phyloP scores from a whole-genome alignment of 1,140 invertebrate species.

The Stenopsyche tienmushanensis region DNA sequence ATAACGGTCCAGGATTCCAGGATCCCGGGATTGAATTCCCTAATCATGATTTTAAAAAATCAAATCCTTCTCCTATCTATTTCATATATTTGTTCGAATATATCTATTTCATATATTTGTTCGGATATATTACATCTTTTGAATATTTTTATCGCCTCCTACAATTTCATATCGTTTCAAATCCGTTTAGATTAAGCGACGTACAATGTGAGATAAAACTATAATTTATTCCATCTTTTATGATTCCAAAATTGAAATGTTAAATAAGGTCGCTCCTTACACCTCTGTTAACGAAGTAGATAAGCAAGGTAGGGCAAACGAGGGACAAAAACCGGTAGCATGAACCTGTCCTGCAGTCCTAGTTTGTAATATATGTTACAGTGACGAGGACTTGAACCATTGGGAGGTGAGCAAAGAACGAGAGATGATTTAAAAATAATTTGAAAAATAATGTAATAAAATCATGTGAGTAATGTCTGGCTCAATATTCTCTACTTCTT shows the following conservation, averaged over 20 bases:
- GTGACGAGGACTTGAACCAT: neutral
- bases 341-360: slow-evolving; percentile 16
- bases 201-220: neutral
- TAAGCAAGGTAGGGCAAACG: slow-evolving; percentile 3
- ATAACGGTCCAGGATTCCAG: no score
- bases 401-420: neutral
- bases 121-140: neutral
- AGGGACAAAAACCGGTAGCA: slow-evolving; percentile 17
- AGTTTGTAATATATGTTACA: slow-evolving; percentile 11
- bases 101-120: no score
- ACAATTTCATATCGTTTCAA: neutral
- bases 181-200: no score
- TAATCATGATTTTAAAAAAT: no score
- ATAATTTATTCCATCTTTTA: neutral
- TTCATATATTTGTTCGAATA: neutral
- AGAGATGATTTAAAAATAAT: no score
- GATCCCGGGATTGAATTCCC: no score
- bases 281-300: slow-evolving; percentile 13
- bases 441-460: no score
- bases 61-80: neutral
- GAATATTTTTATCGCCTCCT: neutral
- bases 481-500: no score
- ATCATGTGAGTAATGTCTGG: no score
- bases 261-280: slow-evolving; percentile 11
- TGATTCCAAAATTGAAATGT: neutral